Evolutionary conservation across 2,113 vertebrate species (phyloP).

Genomic region (Chloropsis hardwickii): DNA sequence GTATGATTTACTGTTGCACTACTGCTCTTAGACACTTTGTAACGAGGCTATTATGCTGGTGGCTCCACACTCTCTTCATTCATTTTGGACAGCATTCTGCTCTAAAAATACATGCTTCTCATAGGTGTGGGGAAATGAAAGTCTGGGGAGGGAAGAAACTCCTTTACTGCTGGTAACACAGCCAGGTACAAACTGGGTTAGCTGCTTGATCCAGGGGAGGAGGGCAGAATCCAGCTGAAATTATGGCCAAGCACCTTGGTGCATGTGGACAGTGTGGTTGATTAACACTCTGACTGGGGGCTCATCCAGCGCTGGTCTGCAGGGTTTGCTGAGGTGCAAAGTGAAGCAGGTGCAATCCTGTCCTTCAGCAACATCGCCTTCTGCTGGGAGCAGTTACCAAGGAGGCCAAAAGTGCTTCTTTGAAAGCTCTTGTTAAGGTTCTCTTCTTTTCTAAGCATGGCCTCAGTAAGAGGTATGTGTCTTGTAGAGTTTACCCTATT

Average conservation of each 20-base stretch:
- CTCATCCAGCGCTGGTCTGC: neutral
- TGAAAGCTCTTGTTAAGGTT: neutral
- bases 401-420: neutral
- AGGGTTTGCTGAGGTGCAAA: neutral
- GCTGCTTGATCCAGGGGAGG: neutral
- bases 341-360: neutral
- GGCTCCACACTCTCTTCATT: neutral
- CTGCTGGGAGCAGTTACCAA: neutral
- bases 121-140: neutral
- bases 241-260: neutral
- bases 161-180: neutral
- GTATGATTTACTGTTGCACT: neutral
- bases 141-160: neutral
- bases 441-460: neutral
- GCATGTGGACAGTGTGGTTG: no score
- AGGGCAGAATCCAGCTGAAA: neutral
- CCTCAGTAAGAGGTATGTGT: neutral
- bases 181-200: neutral
- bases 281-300: rapidly evolving
- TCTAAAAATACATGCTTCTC: neutral
- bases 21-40: neutral
- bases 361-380: neutral
- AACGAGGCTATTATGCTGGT: neutral
- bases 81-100: neutral
- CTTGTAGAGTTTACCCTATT: neutral